Percentiles rank a stretch among this genome's conserved stretches.
Conservation (phyloP, 2,113 vertebrate genomes). For the Elachura formosa region DNA sequence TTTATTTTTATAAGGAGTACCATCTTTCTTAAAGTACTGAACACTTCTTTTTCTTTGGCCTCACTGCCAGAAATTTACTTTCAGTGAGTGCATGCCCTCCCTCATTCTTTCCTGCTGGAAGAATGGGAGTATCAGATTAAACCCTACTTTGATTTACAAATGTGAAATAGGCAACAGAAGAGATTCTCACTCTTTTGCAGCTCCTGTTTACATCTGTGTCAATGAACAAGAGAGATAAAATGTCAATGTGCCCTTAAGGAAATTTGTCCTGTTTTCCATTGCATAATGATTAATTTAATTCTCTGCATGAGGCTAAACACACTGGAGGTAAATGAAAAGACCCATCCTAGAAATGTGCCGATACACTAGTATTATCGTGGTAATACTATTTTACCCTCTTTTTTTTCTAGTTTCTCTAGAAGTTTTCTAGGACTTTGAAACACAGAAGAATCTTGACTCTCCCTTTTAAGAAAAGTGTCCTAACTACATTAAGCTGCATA, state of each 20-base stretch:
- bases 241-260: conserved; percentile 25
- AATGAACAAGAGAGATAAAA: background rate
- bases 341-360: background rate
- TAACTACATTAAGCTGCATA: background rate
- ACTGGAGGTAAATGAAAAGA: conserved; percentile 5
- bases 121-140: background rate
- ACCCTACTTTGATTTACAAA: background rate
- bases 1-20: background rate
- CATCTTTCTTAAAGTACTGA: background rate
- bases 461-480: background rate
- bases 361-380: background rate
- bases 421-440: background rate
- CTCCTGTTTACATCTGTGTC: background rate
- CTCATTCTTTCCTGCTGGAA: background rate
- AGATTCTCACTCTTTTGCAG: background rate
- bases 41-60: background rate
- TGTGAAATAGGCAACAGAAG: background rate
- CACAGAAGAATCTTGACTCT: background rate
- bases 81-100: background rate
- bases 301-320: conserved; percentile 7
- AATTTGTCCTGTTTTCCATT: background rate
- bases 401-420: background rate
- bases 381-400: background rate
- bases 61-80: background rate
- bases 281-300: conserved; percentile 33